Percentiles rank a stretch among this genome's conserved stretches.
Conservation (phyloP, 1,140 invertebrate genomes). For the Trachymyrmex cornetzi region DNA sequence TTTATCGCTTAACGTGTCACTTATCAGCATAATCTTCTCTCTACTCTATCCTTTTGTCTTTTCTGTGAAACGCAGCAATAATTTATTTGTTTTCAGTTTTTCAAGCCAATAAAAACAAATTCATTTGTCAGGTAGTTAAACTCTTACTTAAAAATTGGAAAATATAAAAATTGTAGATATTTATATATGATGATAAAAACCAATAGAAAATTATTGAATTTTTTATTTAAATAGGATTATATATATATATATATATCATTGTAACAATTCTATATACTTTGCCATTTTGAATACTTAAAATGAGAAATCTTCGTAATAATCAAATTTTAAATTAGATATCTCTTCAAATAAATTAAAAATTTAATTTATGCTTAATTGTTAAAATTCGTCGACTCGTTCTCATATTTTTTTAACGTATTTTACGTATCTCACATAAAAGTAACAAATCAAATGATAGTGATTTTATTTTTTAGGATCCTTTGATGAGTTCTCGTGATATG, state of each 20-base stretch:
- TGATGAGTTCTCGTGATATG: slow-evolving; percentile 70
- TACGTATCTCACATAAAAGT: background rate
- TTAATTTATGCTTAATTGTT: background rate
- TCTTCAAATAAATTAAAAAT: background rate
- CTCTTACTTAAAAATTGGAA: background rate
- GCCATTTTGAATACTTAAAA: background rate
- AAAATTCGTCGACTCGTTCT: background rate
- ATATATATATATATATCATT: too few relatives aligned
- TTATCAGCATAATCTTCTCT: slow-evolving; percentile 8
- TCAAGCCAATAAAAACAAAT: background rate
- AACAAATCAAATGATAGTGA: background rate
- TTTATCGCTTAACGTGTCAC: background rate
- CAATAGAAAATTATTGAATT: background rate
- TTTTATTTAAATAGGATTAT: background rate
- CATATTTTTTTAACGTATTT: background rate
- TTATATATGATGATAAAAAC: background rate
- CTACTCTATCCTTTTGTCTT: background rate
- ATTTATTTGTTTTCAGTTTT: slow-evolving; percentile 12
- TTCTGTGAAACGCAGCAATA: slow-evolving; percentile 68
- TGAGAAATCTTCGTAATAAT: background rate
- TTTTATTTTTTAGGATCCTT: slow-evolving; percentile 56
- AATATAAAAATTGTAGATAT: background rate
- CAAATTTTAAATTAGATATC: slow-evolving; percentile 4
- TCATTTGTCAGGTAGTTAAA: background rate
- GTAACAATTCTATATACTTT: background rate